Base-by-base conservation (phyloP, 2,888 invertebrate species). In the Spilosoma lubricipeda region DNA sequence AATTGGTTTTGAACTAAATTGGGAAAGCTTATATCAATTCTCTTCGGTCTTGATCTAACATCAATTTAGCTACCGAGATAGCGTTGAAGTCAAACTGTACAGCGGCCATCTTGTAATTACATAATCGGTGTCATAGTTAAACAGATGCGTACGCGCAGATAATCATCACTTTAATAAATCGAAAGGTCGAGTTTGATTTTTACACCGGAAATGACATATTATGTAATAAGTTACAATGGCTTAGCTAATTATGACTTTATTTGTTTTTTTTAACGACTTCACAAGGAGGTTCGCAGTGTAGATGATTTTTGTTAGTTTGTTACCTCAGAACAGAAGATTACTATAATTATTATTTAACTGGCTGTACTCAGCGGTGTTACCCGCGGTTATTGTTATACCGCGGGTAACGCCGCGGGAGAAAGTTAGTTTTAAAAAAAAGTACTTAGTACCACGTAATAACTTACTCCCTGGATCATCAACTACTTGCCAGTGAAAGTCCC, bases 181-280 rank as follows among this genome's bases (percentile, higher is more conserved):
- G 23, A 67, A 67, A 67, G 33, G 67, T 67, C 33, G 33, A 23
- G 30, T 67, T 67, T 11, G 45, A 20, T 45, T 48, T 56, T 67
- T 67, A 30, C 27, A 30, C 30, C 67, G 67, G 67, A 67, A 67
- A 48, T 67, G 23, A 23, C 67, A 67, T 48, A 23, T 67, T 48
- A 67, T 48, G 23, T 67, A 67, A 67, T 23, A 30, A 33, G 0
- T 23, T 48, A 23, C 15, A 27, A 7, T 30, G 18, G 27, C 8
- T 27, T 27, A 4, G 27, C 27, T 27, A 15, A 27, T 27, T 27
- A 56, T 56, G 11, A 52, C 5, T 52, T n/a, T 23, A 4, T 9
- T 11, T 56, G 1, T n/a, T n/a, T 56, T n/a, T 27, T 13, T 27
- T 27, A 27, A 9, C 27, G n/a, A 9, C 27, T 13, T 15, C 27